These are phyloP conservation scores for Onthophagus sagittarius DNA, from an alignment of 2,888 invertebrate genomes.

Conservation along the genomic window DNA sequence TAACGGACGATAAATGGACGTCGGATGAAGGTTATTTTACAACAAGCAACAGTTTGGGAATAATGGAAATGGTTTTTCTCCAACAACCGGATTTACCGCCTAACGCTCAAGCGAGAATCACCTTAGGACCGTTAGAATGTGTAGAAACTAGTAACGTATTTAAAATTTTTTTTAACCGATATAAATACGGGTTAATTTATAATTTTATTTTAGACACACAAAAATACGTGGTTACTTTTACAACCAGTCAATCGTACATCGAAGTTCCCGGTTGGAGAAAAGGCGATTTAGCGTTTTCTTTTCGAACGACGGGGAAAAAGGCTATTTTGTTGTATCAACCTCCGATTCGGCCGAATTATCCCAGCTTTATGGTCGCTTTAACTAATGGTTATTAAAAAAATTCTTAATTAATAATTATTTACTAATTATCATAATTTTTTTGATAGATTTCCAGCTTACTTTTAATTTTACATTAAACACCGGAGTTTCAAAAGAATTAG, in stretches of 20 bases:
- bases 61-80: slow-evolving; percentile 86
- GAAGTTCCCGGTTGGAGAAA: slow-evolving; percentile 92
- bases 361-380: slow-evolving; percentile 87
- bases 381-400: slow-evolving; percentile 61
- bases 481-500: slow-evolving; percentile 74
- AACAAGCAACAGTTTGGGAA: slow-evolving; percentile 76
- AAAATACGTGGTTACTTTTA: slow-evolving; percentile 89
- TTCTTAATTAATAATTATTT: slow-evolving; percentile 24
- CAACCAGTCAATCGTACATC: slow-evolving; percentile 87
- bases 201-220: slow-evolving; percentile 68
- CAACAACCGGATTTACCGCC: slow-evolving; percentile 79
- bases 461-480: slow-evolving; percentile 88
- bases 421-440: too few relatives aligned
- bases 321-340: slow-evolving; percentile 89
- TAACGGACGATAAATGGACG: slow-evolving; percentile 81
- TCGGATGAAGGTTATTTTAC: slow-evolving; percentile 85
- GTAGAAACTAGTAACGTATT: slow-evolving; percentile 81
- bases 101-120: slow-evolving; percentile 82
- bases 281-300: slow-evolving; percentile 89
- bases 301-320: slow-evolving; percentile 85
- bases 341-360: slow-evolving; percentile 82
- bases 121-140: slow-evolving; percentile 87
- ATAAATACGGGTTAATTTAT: background rate
- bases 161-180: background rate
- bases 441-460: slow-evolving; percentile 73